Evolutionary conservation across 2,797 vertebrate species (phyloP).

Genomic region (Nannoperca obscura): DNA sequence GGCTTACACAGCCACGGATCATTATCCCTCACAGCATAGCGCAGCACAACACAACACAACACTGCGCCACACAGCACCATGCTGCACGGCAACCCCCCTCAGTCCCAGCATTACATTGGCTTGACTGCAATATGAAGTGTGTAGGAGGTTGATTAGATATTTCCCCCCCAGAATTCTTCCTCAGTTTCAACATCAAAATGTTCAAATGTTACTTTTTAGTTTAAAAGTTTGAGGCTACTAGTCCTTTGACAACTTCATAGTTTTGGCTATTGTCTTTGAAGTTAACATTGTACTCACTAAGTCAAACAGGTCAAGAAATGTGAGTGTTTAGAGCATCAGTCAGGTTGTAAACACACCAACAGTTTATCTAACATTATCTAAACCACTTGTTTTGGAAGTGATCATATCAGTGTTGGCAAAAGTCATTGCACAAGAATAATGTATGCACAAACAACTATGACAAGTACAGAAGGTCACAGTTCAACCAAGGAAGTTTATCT

Average conservation of each 20-base stretch:
- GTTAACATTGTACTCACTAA: background rate
- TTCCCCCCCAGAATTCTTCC: conserved; percentile 36
- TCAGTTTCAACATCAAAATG: conserved; percentile 38
- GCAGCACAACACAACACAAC: conserved; percentile 56
- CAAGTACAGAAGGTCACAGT: background rate
- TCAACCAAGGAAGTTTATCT: background rate
- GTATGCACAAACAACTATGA: background rate
- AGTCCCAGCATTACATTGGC: conserved; percentile 44
- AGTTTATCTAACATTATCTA: background rate
- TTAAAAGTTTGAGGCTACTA: conserved; percentile 24
- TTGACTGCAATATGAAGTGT: conserved; percentile 62
- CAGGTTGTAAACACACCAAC: background rate
- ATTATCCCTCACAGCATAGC: conserved; percentile 80
- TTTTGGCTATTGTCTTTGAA: background rate
- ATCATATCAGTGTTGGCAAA: background rate
- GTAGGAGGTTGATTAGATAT: conserved; percentile 73
- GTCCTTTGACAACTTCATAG: background rate
- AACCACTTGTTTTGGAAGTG: background rate
- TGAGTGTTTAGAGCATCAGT: background rate
- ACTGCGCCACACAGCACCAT: conserved; percentile 39
- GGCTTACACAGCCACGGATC: conserved; percentile 83
- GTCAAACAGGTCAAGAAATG: conserved; percentile 5
- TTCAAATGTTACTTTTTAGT: conserved; percentile 36
- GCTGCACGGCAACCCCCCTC: conserved; percentile 58
- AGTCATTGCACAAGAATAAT: background rate